Evolutionary conservation across 2,888 invertebrate species (phyloP).

Genomic region (Itoplectis maculator): DNA sequence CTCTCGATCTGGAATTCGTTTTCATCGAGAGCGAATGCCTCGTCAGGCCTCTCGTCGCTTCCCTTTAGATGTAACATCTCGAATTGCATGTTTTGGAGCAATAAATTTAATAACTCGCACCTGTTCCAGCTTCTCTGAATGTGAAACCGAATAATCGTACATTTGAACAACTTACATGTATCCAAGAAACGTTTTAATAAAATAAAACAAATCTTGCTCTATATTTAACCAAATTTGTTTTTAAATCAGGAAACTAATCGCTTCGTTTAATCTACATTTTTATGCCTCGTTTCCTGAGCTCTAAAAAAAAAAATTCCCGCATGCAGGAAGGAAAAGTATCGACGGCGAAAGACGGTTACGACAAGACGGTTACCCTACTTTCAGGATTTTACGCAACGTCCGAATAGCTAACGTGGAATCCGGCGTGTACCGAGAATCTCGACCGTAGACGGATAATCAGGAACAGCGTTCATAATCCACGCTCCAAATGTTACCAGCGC

Average conservation of each 20-base stretch:
- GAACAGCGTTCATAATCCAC: slow-evolving; percentile 8
- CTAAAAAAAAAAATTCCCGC: neutral
- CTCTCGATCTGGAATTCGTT: slow-evolving; percentile 34
- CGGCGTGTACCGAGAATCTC: neutral
- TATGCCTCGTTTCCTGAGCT: neutral
- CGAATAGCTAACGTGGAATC: neutral
- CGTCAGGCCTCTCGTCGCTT: slow-evolving; percentile 61
- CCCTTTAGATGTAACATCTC: neutral
- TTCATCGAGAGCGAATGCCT: slow-evolving; percentile 4
- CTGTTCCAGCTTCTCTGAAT: too few relatives aligned
- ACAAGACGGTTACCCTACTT: slow-evolving; percentile 9
- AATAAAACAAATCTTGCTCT: too few relatives aligned
- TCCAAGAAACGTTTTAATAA: too few relatives aligned
- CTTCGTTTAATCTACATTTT: neutral
- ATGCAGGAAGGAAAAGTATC: slow-evolving; percentile 13
- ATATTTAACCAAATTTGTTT: too few relatives aligned
- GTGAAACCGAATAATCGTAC: too few relatives aligned
- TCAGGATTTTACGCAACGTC: slow-evolving; percentile 5
- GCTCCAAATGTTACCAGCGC: slow-evolving; percentile 24
- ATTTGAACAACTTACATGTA: too few relatives aligned
- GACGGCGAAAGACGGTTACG: neutral
- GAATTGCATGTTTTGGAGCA: neutral
- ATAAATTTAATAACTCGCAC: too few relatives aligned
- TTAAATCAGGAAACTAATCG: too few relatives aligned
- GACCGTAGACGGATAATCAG: neutral